Evolutionary conservation across 1,140 invertebrate genomes (phyloP).

Genomic region (Pemphigus obesinymphae): DNA sequence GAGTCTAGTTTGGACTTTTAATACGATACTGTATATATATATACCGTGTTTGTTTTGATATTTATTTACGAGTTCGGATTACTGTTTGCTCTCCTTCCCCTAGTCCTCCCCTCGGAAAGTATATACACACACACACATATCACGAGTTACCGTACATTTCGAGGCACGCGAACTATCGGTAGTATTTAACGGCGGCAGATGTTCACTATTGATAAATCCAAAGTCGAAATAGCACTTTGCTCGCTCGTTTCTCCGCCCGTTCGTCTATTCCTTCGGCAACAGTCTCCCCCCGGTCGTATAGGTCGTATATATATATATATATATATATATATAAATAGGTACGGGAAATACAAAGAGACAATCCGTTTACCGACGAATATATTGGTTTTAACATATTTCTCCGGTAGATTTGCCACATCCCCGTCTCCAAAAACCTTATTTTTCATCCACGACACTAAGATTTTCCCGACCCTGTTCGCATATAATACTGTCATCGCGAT

Average conservation of each 20-base stretch:
- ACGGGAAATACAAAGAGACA: neutral
- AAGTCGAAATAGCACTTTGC: constrained; percentile 16
- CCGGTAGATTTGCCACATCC: neutral
- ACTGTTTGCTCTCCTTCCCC: neutral
- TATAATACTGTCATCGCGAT: neutral
- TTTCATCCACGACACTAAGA: neutral
- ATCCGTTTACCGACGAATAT: neutral
- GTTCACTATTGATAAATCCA: constrained; percentile 17
- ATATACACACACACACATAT: neutral
- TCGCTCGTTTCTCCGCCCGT: too few relatives aligned
- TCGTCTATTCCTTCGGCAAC: too few relatives aligned
- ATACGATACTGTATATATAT: neutral
- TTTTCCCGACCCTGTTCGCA: neutral
- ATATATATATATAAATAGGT: too few relatives aligned
- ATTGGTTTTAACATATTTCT: neutral
- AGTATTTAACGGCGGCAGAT: constrained; percentile 6
- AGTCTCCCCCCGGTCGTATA: too few relatives aligned
- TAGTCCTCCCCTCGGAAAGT: too few relatives aligned
- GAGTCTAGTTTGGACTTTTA: too few relatives aligned
- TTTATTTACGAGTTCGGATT: constrained; percentile 10
- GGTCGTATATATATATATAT: too few relatives aligned
- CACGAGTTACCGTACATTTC: neutral
- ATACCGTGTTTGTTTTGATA: neutral
- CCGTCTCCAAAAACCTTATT: neutral
- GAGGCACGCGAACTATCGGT: neutral